Evolutionary conservation across 2,797 vertebrate species (phyloP), one percentile per base, ranked within the genome.

Genomic region (Miichthys miiuy): DNA sequence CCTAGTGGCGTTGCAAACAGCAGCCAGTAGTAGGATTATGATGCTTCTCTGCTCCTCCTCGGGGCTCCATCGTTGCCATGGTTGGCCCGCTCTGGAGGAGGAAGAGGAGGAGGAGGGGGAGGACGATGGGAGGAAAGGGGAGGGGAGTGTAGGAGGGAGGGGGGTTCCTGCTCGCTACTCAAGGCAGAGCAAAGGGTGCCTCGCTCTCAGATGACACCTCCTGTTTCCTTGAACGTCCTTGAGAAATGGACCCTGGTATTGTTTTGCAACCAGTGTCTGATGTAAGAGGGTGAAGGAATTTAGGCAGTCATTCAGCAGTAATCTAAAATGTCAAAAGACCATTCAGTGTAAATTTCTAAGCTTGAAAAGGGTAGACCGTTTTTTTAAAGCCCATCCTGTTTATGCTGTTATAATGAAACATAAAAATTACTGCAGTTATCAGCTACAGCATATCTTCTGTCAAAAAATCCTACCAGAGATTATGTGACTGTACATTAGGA

Each of bases 61-160:
- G 88, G 92, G 92, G 92, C 91, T 92, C 90, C 78, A 75, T 85
- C 80, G 90, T 94, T 94, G 88, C 93, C 89, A 94, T 92, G 92
- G 87, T 89, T 91, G 93, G 88, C 87, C 90, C 80, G 70, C 90
- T 91, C 82, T 79, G 58, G 82, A 77, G 77, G 79, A 72, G 80
- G 71, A 64, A 69, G 66, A 67, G 69, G 70, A 23, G 58, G 69
- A 73, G 86, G 86, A 77, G 73, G 65, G 56, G 72, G 73, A 72
- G 87, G 82, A 72, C 85, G 79, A 88, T 34, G 34, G 90, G 80
- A 84, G 84, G 72, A 83, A 77, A 86, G 88, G 85, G 81, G 86
- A 57, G 8, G 34, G 90, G 80, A 84, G 84, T 70, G 83, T 76
- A 86, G 89, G 85, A 75, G 69, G 77, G 72, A 20, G 34, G 88